phyloP scores from a whole-genome alignment of 2,888 invertebrate species.

The Acrobasis suavella region DNA sequence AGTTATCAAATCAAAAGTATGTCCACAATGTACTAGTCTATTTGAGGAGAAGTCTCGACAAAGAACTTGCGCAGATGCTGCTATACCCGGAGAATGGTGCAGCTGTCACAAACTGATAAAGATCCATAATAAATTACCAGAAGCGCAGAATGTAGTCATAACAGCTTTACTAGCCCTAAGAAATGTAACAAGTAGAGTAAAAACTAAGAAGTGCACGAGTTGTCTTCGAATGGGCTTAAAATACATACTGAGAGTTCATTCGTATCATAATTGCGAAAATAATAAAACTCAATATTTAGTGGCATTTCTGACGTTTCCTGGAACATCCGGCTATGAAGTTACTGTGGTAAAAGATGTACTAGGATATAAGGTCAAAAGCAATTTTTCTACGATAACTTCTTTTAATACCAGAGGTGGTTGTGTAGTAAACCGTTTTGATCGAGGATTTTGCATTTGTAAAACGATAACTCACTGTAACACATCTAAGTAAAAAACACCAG shows the following conservation, averaged over 20 bases:
- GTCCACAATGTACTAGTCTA: slow-evolving; percentile 84
- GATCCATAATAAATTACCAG: slow-evolving; percentile 52
- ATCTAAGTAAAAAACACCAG: too few species aligned
- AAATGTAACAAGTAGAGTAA: slow-evolving; percentile 38
- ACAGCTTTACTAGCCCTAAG: slow-evolving; percentile 58
- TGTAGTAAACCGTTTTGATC: slow-evolving; percentile 40
- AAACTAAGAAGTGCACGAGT: slow-evolving; percentile 51
- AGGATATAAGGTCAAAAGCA: slow-evolving; percentile 70
- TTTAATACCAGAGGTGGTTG: slow-evolving; percentile 54
- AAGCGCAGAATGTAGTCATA: slow-evolving; percentile 68
- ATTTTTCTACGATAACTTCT: slow-evolving; percentile 70
- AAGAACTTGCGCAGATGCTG: slow-evolving; percentile 85
- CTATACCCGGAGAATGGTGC: slow-evolving; percentile 87
- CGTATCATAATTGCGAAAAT: slow-evolving; percentile 53
- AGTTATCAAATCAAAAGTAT: slow-evolving; percentile 72
- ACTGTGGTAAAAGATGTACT: slow-evolving; percentile 75
- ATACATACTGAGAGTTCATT: slow-evolving; percentile 67
- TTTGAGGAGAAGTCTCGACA: slow-evolving; percentile 80
- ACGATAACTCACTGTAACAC: slow-evolving; percentile 29
- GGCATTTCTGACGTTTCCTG: slow-evolving; percentile 84
- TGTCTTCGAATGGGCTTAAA: slow-evolving; percentile 79
- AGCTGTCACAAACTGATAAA: slow-evolving; percentile 83
- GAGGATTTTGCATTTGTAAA: slow-evolving; percentile 54
- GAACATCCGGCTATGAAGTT: slow-evolving; percentile 85
- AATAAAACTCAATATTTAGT: slow-evolving; percentile 79